Evolutionary conservation across 1,140 invertebrate species (phyloP), one percentile per base, ranked within the genome.

Genomic region (Whitmania pigra): DNA sequence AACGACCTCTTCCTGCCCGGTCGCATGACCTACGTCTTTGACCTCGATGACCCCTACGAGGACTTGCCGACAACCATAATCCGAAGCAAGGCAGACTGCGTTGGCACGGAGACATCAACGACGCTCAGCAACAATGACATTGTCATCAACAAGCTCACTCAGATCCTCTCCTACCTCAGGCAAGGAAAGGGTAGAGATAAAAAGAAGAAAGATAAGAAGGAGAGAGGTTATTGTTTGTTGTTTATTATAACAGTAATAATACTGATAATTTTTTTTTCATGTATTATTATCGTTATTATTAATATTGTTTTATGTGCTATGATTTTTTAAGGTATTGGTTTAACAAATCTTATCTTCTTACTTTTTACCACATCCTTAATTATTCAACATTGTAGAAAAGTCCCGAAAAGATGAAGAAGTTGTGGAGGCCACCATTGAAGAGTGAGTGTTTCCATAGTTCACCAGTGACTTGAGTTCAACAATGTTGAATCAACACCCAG

Each of bases 11-110:
- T 98, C 84, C 87, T 90, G 6, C 90, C 93, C 0, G 91, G 93
- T 55, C 86, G 96, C 20, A 99, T 98, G 94, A 96, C 96, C 0
- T 99, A 99, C 80, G 89, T 97, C 2, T 92, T 98, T 68, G 95
- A 99, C 77, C 81, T 98, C 73, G 89, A 93, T 73, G 94, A 98
- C 78, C 92, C 93, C 71, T 89, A 88, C 74, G 57, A 63, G 57
- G 95, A 98, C 79, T 94, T 99, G 72, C 96, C 96, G 0, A 97
- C 93, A 0, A 98, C 95, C 0, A 79, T 97, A 15, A 90, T 98
- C 60, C 85, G 97, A 55, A 97, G 93, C 76, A 94, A 96, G 80
- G 90, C 90, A 7, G 96, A 99, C 79, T 91, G 94, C 66, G 92
- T 92, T 0, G 89, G 87, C 69, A 83, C 84, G 43, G 85, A 86